Base-by-base conservation (phyloP, 2,113 vertebrate species). In the Falco punctatus region DNA sequence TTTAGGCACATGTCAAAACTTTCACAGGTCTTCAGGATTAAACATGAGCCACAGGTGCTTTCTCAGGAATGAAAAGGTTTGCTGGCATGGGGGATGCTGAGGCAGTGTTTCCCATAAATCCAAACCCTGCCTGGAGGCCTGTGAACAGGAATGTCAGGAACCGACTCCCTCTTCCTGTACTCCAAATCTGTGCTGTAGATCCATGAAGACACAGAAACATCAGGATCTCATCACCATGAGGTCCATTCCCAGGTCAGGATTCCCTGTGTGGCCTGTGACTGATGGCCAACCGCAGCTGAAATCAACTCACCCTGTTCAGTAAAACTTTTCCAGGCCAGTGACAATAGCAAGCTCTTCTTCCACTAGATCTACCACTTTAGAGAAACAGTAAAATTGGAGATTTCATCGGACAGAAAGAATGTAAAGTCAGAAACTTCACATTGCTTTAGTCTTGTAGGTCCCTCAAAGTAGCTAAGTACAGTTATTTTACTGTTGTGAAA, bases 31-130 rank as follows among this genome's bases (percentile, higher is more conserved):
- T 90, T 62, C 72, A 73, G 70, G 78, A 95, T 93, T 95, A 89
- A 92, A 72, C 78, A 80, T 42, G 54, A 87, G 62, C 78, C 92
- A 90, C 92, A 96, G 94, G 94, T 96, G 90, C 94, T 91, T 88
- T 96, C 84, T 91, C 66, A 72, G 66, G 78, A 84, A 95, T 96
- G 81, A 91, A 96, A 97, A 94, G 28, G 55, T 90, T 92, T 94
- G 51, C 72, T 92, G 64, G 75, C 71, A 66, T 64, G 80, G 51
- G 72, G 65, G 59, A 78, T 92, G 59, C 78, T 74, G 64, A 88
- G 95, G 75, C 69, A 67, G 48, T 55, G n/a, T 57, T 38, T 94
- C 42, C 52, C 92, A 94, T 96, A 94, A 96, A 97, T 96, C 69
- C 90, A 94, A 92, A 84, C 55, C 62, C 77, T 88, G 85, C 48